These are phyloP conservation scores for Galerucella nymphaeae DNA, from an alignment of 2,888 invertebrate genomes.

Conservation along the genomic window DNA sequence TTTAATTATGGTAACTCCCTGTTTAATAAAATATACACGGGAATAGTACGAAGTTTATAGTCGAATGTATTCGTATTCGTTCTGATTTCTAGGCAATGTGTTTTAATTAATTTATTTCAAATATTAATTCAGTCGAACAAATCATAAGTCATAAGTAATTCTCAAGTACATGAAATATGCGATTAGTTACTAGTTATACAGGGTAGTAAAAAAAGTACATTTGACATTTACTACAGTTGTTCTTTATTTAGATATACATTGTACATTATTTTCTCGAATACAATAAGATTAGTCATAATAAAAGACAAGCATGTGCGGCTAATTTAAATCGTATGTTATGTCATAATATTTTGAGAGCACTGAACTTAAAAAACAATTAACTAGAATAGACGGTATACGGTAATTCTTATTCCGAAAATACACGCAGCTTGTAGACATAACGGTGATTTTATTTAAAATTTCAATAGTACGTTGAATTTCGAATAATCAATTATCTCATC, in stretches of 20 bases:
- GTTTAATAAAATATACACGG: slow-evolving; percentile 36
- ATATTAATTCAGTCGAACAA: neutral
- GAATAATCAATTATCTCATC: neutral
- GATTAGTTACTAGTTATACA: neutral
- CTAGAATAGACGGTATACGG: slow-evolving; percentile 8
- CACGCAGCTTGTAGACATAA: slow-evolving; percentile 3
- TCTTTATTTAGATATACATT: too few species aligned
- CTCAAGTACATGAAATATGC: neutral
- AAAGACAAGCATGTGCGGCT: neutral
- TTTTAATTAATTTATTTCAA: neutral
- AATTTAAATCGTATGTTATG: slow-evolving; percentile 3
- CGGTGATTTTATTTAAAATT: slow-evolving; percentile 1
- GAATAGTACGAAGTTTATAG: neutral
- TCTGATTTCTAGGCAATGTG: neutral
- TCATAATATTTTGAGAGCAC: slow-evolving; percentile 3
- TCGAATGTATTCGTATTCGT: neutral
- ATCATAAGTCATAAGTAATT: neutral
- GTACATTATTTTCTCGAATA: neutral
- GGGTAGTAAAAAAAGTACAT: neutral
- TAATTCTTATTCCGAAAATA: slow-evolving; percentile 8
- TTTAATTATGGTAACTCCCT: slow-evolving; percentile 32
- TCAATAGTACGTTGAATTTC: neutral
- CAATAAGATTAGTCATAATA: neutral
- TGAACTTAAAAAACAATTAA: slow-evolving; percentile 4
- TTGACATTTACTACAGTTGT: too few species aligned